phyloP scores from a whole-genome alignment of 1,140 invertebrate species.

The Drosophila trapezifrons region DNA sequence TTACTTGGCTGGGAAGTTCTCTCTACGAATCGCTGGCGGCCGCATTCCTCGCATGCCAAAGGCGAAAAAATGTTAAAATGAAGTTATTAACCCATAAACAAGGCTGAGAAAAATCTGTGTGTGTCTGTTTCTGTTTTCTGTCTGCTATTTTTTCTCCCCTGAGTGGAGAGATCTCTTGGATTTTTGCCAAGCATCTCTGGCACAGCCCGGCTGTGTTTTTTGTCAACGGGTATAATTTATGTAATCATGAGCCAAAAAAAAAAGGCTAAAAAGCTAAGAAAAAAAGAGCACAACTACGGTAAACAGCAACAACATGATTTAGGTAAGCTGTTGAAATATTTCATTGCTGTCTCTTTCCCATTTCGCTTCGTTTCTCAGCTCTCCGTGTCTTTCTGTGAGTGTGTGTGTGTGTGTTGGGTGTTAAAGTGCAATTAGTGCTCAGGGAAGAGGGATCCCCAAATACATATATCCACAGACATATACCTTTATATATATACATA shows the following conservation, averaged over 20 bases:
- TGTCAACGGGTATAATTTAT: conserved; percentile 69
- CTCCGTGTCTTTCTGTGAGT: conserved; percentile 3
- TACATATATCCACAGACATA: neutral
- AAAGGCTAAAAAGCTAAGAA: conserved; percentile 23
- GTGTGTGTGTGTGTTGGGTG: conserved; percentile 33
- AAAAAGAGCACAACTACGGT: conserved; percentile 28
- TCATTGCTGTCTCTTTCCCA: conserved; percentile 44
- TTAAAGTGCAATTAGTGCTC: conserved; percentile 73
- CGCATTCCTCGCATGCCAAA: conserved; percentile 23
- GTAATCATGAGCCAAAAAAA: conserved; percentile 70
- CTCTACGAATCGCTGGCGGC: neutral
- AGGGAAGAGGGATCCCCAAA: conserved; percentile 20
- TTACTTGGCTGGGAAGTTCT: conserved; percentile 12
- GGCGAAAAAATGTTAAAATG: conserved; percentile 35
- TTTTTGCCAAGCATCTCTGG: conserved; percentile 11
- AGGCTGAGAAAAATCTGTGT: conserved; percentile 47
- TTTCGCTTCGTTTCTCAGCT: conserved; percentile 28
- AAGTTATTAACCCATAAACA: conserved; percentile 69
- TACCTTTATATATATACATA: neutral
- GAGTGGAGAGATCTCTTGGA: conserved; percentile 9
- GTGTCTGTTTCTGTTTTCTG: conserved; percentile 2
- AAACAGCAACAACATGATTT: conserved; percentile 57
- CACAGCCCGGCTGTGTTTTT: conserved; percentile 31
- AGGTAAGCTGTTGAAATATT: conserved; percentile 63
- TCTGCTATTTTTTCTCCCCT: conserved; percentile 6